Percentiles rank a stretch among this genome's conserved stretches.
Evolutionary conservation across 2,113 vertebrate species (phyloP).

Genomic region (Oncorhynchus nerka): DNA sequence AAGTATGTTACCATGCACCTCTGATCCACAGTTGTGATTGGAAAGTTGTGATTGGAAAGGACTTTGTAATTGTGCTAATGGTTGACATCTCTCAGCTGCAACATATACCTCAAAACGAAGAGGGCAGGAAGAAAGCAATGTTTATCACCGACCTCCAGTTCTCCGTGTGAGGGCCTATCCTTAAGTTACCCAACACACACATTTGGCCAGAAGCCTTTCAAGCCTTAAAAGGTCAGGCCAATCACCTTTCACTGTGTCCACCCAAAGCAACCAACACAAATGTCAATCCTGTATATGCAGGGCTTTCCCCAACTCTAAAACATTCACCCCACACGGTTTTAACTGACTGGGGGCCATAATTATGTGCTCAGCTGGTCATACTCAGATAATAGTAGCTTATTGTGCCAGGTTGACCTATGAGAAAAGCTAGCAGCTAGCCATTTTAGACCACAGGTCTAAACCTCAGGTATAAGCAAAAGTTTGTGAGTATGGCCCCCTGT

Average conservation of each 20-base stretch:
- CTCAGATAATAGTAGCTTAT: no score
- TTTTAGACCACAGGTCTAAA: neutral
- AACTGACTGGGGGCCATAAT: neutral
- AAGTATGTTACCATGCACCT: slow-evolving; percentile 7
- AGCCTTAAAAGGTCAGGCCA: slow-evolving; percentile 34
- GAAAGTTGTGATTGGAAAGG: slow-evolving; percentile 26
- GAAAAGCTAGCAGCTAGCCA: no score
- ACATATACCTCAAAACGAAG: slow-evolving; percentile 43
- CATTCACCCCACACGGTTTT: neutral
- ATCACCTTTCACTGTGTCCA: slow-evolving; percentile 43
- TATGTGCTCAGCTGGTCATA: no score
- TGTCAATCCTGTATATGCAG: neutral
- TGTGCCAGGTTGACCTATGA: no score
- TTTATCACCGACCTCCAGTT: slow-evolving; percentile 44
- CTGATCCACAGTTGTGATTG: slow-evolving; percentile 31
- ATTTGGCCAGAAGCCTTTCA: slow-evolving; percentile 44
- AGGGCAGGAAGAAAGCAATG: slow-evolving; percentile 61
- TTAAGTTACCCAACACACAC: slow-evolving; percentile 47
- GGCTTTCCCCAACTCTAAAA: neutral
- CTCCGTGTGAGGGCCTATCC: slow-evolving; percentile 40
- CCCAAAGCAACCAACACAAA: neutral
- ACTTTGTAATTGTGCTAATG: slow-evolving; percentile 56
- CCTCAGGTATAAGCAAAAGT: no score
- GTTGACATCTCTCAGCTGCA: slow-evolving; percentile 55
- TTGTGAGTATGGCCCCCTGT: no score